Evolutionary conservation across 2,888 invertebrate species (phyloP), one percentile per base, ranked within the genome.

Genomic region (Unio delphinus): DNA sequence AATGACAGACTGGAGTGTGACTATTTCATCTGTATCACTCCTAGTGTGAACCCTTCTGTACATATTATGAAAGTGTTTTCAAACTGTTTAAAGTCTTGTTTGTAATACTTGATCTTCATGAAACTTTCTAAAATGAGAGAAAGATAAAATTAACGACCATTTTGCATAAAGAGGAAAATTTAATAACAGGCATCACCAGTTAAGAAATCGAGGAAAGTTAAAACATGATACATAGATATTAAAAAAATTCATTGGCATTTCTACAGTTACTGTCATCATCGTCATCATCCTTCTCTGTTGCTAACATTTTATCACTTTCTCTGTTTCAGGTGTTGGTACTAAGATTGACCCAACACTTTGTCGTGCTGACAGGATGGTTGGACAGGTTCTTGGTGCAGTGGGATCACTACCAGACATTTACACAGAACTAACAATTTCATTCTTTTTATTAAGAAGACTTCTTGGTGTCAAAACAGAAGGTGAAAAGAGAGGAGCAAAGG

Each of bases 291-390:
- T 30, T 45, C 8, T 15, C 15, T 45, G 64, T 45, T 45, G 15
- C 45, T 45, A 45, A 45, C 3, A 45, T 45, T 45, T 45, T 45
- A 45, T 11, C 45, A 45, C 45, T 77, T 61, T 67, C 45, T 11
- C 45, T 45, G 45, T 79, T 82, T 0, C 74, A 92, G 93, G 98
- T 89, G 99, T 99, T 34, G 99, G 99, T 79, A 99, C 99, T 6
- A 97, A 97, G 91, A 99, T 99, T 86, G 99, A 99, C 90, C 99
- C 99, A 3, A 99, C 99, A 1, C 92, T 99, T 64, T 99, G 99
- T 90, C 94, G 99, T 87, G 99, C 99, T 73, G 99, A 99, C 92
- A 94, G 99, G 87, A 93, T 99, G 88, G 99, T 99, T 4, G 99
- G 99, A 66, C 98, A 98, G 92, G 96, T 97, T 72, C 92, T 98